Base-by-base conservation (phyloP, 2,113 vertebrate genomes). In the Propithecus coquereli region DNA sequence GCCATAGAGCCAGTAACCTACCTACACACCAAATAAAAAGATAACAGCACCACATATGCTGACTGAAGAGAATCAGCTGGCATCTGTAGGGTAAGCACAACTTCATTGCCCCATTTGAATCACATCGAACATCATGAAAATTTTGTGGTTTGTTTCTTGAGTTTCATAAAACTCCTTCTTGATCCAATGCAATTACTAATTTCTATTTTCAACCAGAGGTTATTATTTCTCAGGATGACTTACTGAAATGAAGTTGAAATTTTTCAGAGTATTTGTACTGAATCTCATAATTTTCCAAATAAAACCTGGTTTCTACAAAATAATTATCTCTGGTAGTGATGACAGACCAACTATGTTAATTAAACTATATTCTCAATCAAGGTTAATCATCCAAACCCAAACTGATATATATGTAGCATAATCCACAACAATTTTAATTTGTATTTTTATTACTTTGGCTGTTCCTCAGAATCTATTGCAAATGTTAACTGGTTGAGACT, bases 401-500 rank as follows among this genome's bases (percentile, higher is more conserved):
- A 96, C 94, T 80, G 84, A 47, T 88, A 82, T 57, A 89, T 11
- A 71, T 63, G 91, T 30, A 88, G 3, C n/a, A 94, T 94, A 92
- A 43, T 95, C 96, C 92, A 89, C 57, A 79, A 73, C 25, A 92
- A 96, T 96, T 97, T 89, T 80, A 86, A 83, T 85, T 70, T 84
- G 47, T 94, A 68, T 76, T 92, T 88, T 87, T n/a, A 94, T 74
- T 76, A 13, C 94, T 68, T 74, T 96, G 84, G 87, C 52, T 86
- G 40, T 71, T 82, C 89, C 77, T 87, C 81, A 91, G 70, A 94
- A 37, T 22, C 30, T 92, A 96, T 61, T 57, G 65, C 76, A 96
- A 97, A 92, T 65, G 88, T 82, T 91, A 85, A 95, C 80, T 98
- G 77, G 47, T 63, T 59, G 30, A 66, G 63, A 86, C 81, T 91